Evolutionary conservation across 2,797 vertebrate species (phyloP).

Genomic region (Gobio occitaniae): DNA sequence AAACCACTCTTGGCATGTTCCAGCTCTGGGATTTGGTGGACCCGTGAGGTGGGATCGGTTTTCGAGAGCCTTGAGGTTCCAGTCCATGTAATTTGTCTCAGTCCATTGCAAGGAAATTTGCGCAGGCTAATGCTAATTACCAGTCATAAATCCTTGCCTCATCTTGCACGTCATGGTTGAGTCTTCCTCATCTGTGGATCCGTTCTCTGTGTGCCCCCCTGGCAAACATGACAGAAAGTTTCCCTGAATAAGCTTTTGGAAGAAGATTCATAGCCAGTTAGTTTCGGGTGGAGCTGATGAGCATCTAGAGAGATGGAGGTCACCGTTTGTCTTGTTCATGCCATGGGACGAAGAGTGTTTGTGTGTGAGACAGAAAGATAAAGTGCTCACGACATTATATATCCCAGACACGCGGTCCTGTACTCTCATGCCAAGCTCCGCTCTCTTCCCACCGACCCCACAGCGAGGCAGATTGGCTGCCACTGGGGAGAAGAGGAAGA

Average conservation of each 20-base stretch:
- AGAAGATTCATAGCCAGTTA: constrained; percentile 31
- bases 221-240: constrained; percentile 43
- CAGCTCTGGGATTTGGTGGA: constrained; percentile 40
- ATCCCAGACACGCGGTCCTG: constrained; percentile 10
- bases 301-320: constrained; percentile 25
- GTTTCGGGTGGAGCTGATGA: constrained; percentile 42
- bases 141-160: constrained; percentile 52
- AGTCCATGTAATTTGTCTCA: constrained; percentile 57
- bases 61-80: constrained; percentile 45
- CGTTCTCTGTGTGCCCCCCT: constrained; percentile 20
- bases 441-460: constrained; percentile 15
- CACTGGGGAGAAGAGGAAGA: constrained; percentile 22
- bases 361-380: constrained; percentile 3
- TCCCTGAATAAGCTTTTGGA: constrained; percentile 32
- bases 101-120: constrained; percentile 51
- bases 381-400: neutral
- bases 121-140: constrained; percentile 62
- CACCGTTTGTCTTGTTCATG: constrained; percentile 9
- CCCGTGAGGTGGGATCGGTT: constrained; percentile 51
- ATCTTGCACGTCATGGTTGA: constrained; percentile 45
- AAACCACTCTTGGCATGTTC: constrained; percentile 50
- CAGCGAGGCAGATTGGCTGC: neutral
- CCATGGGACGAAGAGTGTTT: constrained; percentile 32
- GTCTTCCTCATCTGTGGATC: constrained; percentile 47
- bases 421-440: constrained; percentile 26